Evolutionary conservation across 2,113 vertebrate genomes (phyloP).

Genomic region (Melospiza georgiana): DNA sequence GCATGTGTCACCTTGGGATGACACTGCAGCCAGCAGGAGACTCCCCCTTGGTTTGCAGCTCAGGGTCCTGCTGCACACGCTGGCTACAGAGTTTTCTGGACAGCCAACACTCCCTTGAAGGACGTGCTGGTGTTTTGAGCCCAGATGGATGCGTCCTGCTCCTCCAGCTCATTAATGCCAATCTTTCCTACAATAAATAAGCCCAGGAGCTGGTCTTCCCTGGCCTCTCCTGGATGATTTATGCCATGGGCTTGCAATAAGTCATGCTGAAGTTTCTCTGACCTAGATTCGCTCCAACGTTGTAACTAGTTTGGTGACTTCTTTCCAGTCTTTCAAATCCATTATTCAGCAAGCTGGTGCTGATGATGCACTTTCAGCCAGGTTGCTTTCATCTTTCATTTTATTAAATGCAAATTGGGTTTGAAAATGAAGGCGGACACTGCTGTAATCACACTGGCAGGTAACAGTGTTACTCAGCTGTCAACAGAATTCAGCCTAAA

Average conservation of each 20-base stretch:
- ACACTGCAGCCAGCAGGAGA: neutral
- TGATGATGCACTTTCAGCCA: conserved; percentile 61
- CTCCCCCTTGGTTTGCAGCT: neutral
- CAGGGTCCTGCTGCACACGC: fast-evolving
- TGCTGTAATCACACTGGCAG: conserved; percentile 41
- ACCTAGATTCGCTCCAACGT: conserved; percentile 14
- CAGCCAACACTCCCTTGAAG: neutral
- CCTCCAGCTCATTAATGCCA: conserved; percentile 39
- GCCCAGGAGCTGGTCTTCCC: neutral
- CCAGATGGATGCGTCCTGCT: neutral
- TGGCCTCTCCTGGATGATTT: conserved; percentile 53
- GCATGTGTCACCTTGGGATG: fast-evolving
- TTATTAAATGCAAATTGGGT: conserved; percentile 62
- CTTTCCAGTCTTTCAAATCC: conserved; percentile 51
- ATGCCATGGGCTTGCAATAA: conserved; percentile 34
- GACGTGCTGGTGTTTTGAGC: neutral
- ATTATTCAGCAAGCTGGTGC: conserved; percentile 57
- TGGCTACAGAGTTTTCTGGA: neutral
- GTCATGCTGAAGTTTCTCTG: conserved; percentile 41
- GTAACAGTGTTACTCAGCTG: conserved; percentile 46
- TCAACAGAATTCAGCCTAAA: conserved; percentile 61
- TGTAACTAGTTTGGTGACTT: conserved; percentile 51
- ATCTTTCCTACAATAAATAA: conserved; percentile 39
- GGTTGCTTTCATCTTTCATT: conserved; percentile 62
- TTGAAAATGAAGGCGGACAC: conserved; percentile 58